Evolutionary conservation across 2,888 invertebrate genomes (phyloP).

Genomic region (Philhelius pedissequus): DNA sequence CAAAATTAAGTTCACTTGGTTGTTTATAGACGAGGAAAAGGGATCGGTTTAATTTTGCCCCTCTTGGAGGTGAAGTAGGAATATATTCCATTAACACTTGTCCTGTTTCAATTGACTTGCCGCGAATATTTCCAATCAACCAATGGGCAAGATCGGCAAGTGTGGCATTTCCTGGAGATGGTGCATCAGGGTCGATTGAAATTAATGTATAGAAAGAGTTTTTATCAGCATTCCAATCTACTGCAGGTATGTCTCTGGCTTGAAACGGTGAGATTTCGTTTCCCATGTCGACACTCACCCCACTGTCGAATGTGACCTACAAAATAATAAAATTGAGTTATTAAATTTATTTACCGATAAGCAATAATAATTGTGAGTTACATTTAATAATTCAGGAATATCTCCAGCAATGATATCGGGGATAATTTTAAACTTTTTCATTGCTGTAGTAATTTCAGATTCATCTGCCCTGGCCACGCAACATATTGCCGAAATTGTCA

Average conservation of each 20-base stretch:
- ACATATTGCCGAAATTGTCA: too few relatives aligned
- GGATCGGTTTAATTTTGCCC: too few relatives aligned
- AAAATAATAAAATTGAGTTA: too few relatives aligned
- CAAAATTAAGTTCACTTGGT: neutral
- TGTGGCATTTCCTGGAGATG: neutral
- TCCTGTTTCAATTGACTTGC: neutral
- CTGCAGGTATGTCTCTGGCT: neutral
- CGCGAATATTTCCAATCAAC: neutral
- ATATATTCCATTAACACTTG: neutral
- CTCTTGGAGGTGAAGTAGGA: neutral
- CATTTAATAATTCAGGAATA: too few relatives aligned
- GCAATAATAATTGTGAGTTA: too few relatives aligned
- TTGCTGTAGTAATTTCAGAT: too few relatives aligned
- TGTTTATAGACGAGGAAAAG: neutral
- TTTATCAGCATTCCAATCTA: too few relatives aligned
- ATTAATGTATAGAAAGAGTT: neutral
- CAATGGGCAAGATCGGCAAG: neutral
- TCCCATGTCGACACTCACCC: neutral
- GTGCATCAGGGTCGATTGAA: neutral
- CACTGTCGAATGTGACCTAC: neutral
- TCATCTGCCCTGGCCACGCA: too few relatives aligned
- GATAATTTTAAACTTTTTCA: too few relatives aligned
- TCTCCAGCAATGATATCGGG: too few relatives aligned
- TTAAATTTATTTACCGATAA: too few relatives aligned
- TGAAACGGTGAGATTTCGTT: neutral